Evolutionary conservation across 2,113 vertebrate species (phyloP).

Genomic region (Gorsachius goisagi): DNA sequence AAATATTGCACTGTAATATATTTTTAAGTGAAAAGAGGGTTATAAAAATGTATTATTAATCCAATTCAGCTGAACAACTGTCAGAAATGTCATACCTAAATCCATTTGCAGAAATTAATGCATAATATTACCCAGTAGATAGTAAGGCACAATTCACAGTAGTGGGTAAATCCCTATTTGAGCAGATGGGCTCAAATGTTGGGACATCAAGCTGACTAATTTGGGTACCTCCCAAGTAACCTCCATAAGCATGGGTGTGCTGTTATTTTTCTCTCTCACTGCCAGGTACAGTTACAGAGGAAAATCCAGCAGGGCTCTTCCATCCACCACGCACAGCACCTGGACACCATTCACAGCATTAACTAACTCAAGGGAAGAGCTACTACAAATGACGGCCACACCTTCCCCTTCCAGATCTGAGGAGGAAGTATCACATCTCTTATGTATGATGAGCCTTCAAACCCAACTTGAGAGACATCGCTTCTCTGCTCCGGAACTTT

Average conservation of each 20-base stretch:
- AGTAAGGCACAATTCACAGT: not conserved
- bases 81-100: constrained; percentile 60
- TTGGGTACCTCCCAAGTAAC: constrained; percentile 60
- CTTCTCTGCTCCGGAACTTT: not conserved
- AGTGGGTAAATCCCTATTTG: constrained; percentile 49
- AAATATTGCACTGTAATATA: not conserved
- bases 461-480: not conserved
- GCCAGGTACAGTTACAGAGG: not conserved
- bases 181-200: constrained; percentile 62
- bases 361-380: not conserved
- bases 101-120: constrained; percentile 53
- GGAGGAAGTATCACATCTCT: not conserved
- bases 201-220: constrained; percentile 55
- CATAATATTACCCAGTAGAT: constrained; percentile 42
- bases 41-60: constrained; percentile 61
- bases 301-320: not conserved
- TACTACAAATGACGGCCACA: not conserved
- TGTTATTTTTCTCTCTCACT: not conserved
- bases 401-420: not conserved
- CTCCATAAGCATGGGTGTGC: constrained; percentile 23
- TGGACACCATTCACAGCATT: not conserved
- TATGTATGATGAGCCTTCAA: not conserved
- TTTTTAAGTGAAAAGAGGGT: constrained; percentile 27
- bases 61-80: constrained; percentile 55
- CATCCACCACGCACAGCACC: fast-evolving